These are phyloP conservation scores for Pseudochirops cupreus DNA, from an alignment of 2,797 vertebrate species.

Conservation along the genomic window DNA sequence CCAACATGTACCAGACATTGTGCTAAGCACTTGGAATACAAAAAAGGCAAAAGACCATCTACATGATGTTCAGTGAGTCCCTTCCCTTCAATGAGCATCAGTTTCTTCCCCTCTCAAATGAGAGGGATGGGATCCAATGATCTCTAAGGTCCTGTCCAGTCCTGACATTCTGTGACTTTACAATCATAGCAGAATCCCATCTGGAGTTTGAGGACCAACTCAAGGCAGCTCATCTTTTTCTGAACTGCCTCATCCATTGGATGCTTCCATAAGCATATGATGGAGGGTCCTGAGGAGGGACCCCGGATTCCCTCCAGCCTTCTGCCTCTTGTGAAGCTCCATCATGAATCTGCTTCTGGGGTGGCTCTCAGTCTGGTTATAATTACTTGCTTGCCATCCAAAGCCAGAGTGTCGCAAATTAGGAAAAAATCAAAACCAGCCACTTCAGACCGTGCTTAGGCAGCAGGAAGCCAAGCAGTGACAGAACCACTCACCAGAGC, in stretches of 20 bases:
- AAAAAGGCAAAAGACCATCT: background rate
- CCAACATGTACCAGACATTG: background rate
- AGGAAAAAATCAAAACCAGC: conserved; percentile 56
- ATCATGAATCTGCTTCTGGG: conserved; percentile 12
- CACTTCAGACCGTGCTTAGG: background rate
- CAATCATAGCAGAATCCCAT: background rate
- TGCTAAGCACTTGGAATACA: background rate
- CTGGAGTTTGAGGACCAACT: background rate
- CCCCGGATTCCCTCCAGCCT: conserved; percentile 10
- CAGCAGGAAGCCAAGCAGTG: conserved; percentile 32
- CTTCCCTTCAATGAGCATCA: background rate
- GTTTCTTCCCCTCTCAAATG: background rate
- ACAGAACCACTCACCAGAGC: conserved; percentile 37
- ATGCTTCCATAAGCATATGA: background rate
- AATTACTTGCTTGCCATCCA: conserved; percentile 24
- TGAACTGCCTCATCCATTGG: background rate
- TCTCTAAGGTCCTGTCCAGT: background rate
- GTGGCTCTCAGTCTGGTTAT: conserved; percentile 43
- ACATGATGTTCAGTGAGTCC: background rate
- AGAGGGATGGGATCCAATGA: background rate
- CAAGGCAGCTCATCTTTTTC: background rate
- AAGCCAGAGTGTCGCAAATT: background rate
- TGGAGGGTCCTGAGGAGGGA: background rate
- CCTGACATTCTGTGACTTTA: background rate
- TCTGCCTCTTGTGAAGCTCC: background rate